Conservation (phyloP, 2,888 invertebrate genomes). For the Mantis religiosa region DNA sequence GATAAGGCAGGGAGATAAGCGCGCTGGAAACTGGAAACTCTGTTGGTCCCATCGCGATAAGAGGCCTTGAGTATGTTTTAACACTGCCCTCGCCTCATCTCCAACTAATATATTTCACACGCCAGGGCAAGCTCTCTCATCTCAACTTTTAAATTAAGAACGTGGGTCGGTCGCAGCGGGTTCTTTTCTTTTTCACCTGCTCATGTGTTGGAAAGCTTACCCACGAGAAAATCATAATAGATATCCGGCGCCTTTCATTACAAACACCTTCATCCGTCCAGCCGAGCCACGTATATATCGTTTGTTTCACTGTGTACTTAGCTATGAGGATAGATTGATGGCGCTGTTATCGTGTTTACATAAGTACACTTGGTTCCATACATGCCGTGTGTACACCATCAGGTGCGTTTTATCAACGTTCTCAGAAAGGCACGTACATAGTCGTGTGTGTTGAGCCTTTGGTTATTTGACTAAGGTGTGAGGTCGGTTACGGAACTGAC, state of each 20-base stretch:
- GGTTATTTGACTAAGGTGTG: too few relatives aligned
- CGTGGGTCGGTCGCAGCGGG: background rate
- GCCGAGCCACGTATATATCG: too few relatives aligned
- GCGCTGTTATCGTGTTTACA: too few relatives aligned
- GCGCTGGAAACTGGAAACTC: conserved; percentile 13
- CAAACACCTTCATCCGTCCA: too few relatives aligned
- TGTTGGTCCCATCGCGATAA: background rate
- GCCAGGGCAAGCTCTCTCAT: background rate
- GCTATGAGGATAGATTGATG: too few relatives aligned
- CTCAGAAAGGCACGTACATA: too few relatives aligned
- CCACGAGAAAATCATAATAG: background rate
- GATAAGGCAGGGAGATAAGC: conserved; percentile 3
- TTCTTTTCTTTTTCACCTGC: background rate
- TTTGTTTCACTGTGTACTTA: too few relatives aligned
- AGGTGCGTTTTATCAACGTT: too few relatives aligned
- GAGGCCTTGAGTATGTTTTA: background rate
- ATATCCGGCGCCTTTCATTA: background rate
- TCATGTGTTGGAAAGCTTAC: background rate
- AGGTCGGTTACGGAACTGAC: too few relatives aligned
- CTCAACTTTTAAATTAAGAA: conserved; percentile 15
- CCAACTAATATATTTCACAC: conserved; percentile 6
- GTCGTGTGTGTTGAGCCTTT: too few relatives aligned
- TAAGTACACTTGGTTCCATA: too few relatives aligned
- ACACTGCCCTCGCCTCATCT: background rate
- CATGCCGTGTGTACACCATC: too few relatives aligned